phyloP scores from a whole-genome alignment of 1,140 invertebrate species.

The Lordiphosa collinella region DNA sequence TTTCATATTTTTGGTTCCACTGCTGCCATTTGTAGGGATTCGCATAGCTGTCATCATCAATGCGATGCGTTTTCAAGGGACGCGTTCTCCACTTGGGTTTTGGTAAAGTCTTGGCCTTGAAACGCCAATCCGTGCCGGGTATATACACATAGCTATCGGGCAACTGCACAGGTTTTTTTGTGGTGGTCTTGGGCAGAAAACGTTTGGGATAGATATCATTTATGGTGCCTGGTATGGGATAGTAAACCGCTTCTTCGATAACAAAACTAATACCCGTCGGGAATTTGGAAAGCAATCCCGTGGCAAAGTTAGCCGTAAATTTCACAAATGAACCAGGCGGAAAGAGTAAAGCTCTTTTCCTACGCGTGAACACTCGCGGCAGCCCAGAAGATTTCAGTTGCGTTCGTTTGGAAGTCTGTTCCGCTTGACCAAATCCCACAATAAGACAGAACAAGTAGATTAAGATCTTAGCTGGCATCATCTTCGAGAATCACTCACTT shows the following conservation, averaged over 20 bases:
- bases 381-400: slow-evolving; percentile 16
- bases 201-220: slow-evolving; percentile 61
- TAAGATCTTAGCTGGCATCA: slow-evolving; percentile 37
- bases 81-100: slow-evolving; percentile 40
- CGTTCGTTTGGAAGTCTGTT: not conserved
- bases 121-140: slow-evolving; percentile 62
- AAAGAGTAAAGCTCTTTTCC: slow-evolving; percentile 56
- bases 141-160: slow-evolving; percentile 46
- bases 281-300: slow-evolving; percentile 46
- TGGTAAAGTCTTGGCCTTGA: slow-evolving; percentile 55
- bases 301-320: slow-evolving; percentile 53
- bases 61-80: slow-evolving; percentile 47
- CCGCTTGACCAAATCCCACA: not conserved
- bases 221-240: slow-evolving; percentile 45
- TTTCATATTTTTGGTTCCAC: slow-evolving; percentile 26
- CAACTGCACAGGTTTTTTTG: slow-evolving; percentile 33
- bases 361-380: slow-evolving; percentile 41
- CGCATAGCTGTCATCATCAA: slow-evolving; percentile 30
- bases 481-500: slow-evolving; percentile 14
- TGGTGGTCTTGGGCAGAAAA: slow-evolving; percentile 50
- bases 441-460: slow-evolving; percentile 15
- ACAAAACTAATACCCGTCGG: slow-evolving; percentile 56
- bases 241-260: slow-evolving; percentile 63
- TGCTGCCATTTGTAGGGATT: slow-evolving; percentile 56
- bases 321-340: slow-evolving; percentile 57